Evolutionary conservation across 2,888 invertebrate genomes (phyloP).

Genomic region (Tetropium fuscum): DNA sequence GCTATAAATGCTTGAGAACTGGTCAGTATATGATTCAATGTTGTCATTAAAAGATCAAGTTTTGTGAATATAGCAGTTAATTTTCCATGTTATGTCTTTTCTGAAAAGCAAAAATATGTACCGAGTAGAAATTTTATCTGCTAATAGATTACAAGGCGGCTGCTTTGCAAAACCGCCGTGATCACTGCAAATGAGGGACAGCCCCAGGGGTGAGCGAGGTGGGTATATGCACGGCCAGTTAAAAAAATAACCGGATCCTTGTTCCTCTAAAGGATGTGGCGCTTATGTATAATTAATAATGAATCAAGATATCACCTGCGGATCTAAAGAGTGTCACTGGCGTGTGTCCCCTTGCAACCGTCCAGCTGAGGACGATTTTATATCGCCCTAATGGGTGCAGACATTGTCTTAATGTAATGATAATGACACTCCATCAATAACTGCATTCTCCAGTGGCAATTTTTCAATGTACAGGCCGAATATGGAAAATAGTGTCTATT

Average conservation of each 20-base stretch:
- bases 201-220: constrained; percentile 4
- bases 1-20: too few relatives aligned
- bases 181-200: constrained; percentile 1
- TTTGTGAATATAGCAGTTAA: too few relatives aligned
- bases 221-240: background rate
- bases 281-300: constrained; percentile 27
- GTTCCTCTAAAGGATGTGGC: constrained; percentile 22
- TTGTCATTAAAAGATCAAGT: too few relatives aligned
- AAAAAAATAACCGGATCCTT: constrained; percentile 12
- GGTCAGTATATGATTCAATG: too few relatives aligned
- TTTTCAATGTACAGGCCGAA: too few relatives aligned
- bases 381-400: constrained; percentile 31
- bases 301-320: constrained; percentile 31
- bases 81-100: too few relatives aligned
- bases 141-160: constrained; percentile 8
- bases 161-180: constrained; percentile 10
- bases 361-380: constrained; percentile 35
- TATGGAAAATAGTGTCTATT: too few relatives aligned
- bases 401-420: constrained; percentile 29
- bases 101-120: too few relatives aligned
- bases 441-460: background rate
- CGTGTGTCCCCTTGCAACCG: constrained; percentile 26
- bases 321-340: constrained; percentile 25
- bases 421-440: constrained; percentile 28
- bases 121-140: background rate